Base-by-base conservation (phyloP, 30 jellyfish, hydroid and myxozoan genomes). In the Aurelia coerulea region DNA sequence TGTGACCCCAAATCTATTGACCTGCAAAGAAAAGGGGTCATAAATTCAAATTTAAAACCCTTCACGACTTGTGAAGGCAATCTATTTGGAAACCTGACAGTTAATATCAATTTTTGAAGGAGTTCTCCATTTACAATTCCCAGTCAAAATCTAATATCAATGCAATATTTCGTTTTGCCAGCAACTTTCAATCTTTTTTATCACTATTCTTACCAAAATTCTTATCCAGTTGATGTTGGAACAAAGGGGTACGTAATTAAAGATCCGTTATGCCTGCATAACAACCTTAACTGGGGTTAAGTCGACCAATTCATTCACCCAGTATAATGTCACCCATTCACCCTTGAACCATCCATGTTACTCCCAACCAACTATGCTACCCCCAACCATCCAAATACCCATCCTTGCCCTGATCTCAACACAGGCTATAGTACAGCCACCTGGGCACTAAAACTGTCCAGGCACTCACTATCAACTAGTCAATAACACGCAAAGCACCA, bases 231-330 rank as follows among this genome's bases (percentile, higher is more conserved):
- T 65, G 9, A 10, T 65, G 33, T 10, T 39, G 15, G 18, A 73
- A 49, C 69, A 29, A 13, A 37, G 14, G 52, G 18, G 62, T 14
- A 13, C 1, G 37, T n/a, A 37, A 32, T 2, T 4, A 13, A 5
- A 32, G 51, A 77, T 11, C 39, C 32, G 87, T 60, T 77, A 77
- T 77, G 87, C 87, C 87, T n/a, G 87, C 87, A 77, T 77, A 77
- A 77, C 87, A 35, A 29, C 19, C 76, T 23, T 13, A 17, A 23
- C 35, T 3, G 11, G 53, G 53, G 53, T 42, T 4, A 7, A 42
- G 53, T 4, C 12, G 5, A 5, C 53, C 4, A 42, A 4, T 7
- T 3, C 10, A 2, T 42, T 42, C 10, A 42, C 53, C 53, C 1
- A 2, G 53, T 42, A 42, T 7, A 4, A 6, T 6, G 76, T 17